These are phyloP conservation scores for Lasius platythorax DNA, from an alignment of 2,888 invertebrate genomes.

Conservation along the genomic window DNA sequence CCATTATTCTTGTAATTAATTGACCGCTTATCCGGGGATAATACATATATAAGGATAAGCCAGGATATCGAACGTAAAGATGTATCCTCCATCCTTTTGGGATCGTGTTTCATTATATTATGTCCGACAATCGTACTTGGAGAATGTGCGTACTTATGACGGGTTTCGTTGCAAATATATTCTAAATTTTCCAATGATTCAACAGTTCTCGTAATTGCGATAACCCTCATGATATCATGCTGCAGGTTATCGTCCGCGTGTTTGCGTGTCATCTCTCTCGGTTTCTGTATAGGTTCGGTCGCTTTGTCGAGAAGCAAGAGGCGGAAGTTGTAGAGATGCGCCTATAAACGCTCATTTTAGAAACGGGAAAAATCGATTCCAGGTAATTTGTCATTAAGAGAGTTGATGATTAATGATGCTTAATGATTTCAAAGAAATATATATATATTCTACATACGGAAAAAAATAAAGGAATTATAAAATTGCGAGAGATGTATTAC, in stretches of 20 bases:
- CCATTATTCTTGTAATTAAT: not conserved
- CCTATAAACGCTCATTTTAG: too few relatives aligned
- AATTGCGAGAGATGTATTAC: not conserved
- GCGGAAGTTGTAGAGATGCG: not conserved
- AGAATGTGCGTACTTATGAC: not conserved
- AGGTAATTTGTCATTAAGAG: too few relatives aligned
- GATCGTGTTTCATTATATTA: not conserved
- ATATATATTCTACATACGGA: too few relatives aligned
- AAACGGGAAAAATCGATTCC: too few relatives aligned
- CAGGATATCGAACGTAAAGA: not conserved
- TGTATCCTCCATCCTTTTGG: not conserved
- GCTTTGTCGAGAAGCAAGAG: not conserved
- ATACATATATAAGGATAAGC: not conserved
- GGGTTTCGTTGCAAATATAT: not conserved
- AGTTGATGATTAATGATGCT: too few relatives aligned
- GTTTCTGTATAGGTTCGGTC: not conserved
- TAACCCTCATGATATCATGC: slow-evolving; percentile 48
- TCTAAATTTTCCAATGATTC: slow-evolving; percentile 37
- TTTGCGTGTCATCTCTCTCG: slow-evolving; percentile 16
- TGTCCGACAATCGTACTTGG: not conserved
- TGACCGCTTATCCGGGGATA: not conserved
- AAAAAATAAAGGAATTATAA: not conserved
- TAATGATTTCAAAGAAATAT: too few relatives aligned
- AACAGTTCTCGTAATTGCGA: slow-evolving; percentile 38
- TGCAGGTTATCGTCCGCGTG: slow-evolving; percentile 49